Evolutionary conservation across 1,140 invertebrate species (phyloP).

Genomic region (Araneus ventricosus): DNA sequence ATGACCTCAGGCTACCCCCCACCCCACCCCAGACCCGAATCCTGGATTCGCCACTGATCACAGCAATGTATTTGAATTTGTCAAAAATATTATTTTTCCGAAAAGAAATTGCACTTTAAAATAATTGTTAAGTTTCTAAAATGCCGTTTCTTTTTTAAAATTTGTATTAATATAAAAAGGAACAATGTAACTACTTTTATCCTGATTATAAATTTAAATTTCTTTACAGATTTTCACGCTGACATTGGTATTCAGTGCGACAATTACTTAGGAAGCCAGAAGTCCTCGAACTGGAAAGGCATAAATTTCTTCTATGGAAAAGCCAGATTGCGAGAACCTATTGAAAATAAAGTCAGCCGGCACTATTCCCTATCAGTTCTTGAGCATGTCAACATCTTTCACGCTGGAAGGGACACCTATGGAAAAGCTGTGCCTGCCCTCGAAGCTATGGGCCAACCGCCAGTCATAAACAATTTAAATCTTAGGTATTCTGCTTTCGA

Average conservation of each 20-base stretch:
- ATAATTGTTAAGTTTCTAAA: too few relatives aligned
- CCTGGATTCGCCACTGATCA: too few relatives aligned
- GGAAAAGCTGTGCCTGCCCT: constrained; percentile 92
- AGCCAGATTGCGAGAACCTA: constrained; percentile 14
- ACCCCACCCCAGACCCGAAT: too few relatives aligned
- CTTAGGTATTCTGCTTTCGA: constrained; percentile 93
- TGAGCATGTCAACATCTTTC: constrained; percentile 88
- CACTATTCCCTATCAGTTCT: constrained; percentile 88
- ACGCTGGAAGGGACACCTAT: constrained; percentile 90
- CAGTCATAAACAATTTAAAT: constrained; percentile 88
- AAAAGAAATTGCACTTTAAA: too few relatives aligned
- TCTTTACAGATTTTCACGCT: constrained; percentile 88
- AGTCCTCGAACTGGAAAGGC: constrained; percentile 88
- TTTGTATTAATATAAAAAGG: too few relatives aligned
- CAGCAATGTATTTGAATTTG: too few relatives aligned
- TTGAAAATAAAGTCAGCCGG: constrained; percentile 78
- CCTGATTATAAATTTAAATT: not conserved
- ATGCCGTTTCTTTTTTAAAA: too few relatives aligned
- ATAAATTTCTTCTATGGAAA: constrained; percentile 79
- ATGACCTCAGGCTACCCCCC: too few relatives aligned
- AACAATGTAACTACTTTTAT: not conserved
- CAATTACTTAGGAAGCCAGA: constrained; percentile 34
- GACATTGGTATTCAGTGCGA: constrained; percentile 91
- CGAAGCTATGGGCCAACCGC: constrained; percentile 91
- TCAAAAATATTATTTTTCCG: too few relatives aligned